A percentile compares a stretch with the other conserved stretches of the same genome.
These are phyloP conservation scores for Melitaea athalia DNA, from an alignment of 2,888 invertebrate genomes.

Conservation along the genomic window DNA sequence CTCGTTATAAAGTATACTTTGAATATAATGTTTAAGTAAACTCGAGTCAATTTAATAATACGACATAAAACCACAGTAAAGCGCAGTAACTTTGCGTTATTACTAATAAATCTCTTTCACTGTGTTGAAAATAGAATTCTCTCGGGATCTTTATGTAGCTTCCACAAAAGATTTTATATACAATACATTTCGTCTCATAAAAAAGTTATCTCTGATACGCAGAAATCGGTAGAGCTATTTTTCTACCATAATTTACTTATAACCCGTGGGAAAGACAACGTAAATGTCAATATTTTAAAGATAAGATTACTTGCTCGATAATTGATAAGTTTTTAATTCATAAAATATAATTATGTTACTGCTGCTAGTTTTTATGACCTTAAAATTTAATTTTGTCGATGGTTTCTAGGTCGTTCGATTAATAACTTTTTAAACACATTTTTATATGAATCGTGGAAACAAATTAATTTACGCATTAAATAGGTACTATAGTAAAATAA, in stretches of 20 bases:
- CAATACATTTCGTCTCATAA: slow-evolving; percentile 78
- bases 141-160: slow-evolving; percentile 70
- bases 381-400: background rate
- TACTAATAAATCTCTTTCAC: slow-evolving; percentile 64
- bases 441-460: background rate
- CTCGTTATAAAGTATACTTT: background rate
- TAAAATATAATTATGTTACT: background rate
- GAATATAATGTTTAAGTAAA: background rate
- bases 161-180: slow-evolving; percentile 73
- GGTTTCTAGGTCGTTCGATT: background rate
- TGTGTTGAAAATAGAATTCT: slow-evolving; percentile 69
- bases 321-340: slow-evolving; percentile 39
- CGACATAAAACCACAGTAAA: slow-evolving; percentile 13
- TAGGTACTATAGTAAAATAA: background rate
- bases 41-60: slow-evolving; percentile 8
- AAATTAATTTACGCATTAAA: background rate
- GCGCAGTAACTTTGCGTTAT: slow-evolving; percentile 44
- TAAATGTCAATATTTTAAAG: slow-evolving; percentile 53
- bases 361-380: slow-evolving; percentile 10
- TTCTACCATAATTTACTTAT: slow-evolving; percentile 62
- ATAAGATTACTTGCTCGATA: slow-evolving; percentile 3
- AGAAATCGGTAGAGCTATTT: slow-evolving; percentile 74
- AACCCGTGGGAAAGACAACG: slow-evolving; percentile 68
- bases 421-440: background rate
- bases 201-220: slow-evolving; percentile 78